Conservation (phyloP, 2,797 vertebrate species). For the Hypotaenidia okinawae region DNA sequence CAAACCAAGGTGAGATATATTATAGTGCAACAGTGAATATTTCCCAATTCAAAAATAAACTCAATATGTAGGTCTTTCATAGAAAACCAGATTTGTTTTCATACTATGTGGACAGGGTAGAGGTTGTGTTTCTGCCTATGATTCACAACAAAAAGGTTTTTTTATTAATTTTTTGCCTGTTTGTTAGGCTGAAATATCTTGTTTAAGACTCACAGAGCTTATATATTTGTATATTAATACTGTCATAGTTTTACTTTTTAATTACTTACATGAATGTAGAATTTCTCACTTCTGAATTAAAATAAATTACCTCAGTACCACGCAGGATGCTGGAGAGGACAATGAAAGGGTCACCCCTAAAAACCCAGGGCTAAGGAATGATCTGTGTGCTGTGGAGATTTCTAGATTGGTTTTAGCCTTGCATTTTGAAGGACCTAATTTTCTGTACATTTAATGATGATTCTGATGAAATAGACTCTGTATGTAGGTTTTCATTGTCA, state of each 20-base stretch:
- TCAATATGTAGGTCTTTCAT: background rate
- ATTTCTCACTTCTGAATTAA: background rate
- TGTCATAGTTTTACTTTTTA: background rate
- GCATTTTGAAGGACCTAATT: background rate
- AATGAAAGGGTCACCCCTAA: background rate
- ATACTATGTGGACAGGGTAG: background rate
- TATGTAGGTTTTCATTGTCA: background rate
- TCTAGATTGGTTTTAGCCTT: background rate
- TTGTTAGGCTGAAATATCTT: background rate
- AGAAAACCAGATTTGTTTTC: background rate
- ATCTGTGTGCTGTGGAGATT: background rate
- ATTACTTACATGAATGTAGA: background rate
- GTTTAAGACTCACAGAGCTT: background rate
- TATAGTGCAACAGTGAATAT: accelerated
- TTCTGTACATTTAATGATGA: background rate
- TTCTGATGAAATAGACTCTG: background rate
- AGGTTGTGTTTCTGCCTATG: background rate
- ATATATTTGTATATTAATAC: background rate
- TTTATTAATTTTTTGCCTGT: background rate
- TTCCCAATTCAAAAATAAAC: background rate
- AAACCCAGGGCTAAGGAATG: background rate
- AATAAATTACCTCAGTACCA: background rate
- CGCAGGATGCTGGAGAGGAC: background rate
- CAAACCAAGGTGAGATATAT: background rate
- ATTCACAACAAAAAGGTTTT: background rate